Base-by-base conservation (phyloP, 2,888 invertebrate species). In the Fabriciana adippe region DNA sequence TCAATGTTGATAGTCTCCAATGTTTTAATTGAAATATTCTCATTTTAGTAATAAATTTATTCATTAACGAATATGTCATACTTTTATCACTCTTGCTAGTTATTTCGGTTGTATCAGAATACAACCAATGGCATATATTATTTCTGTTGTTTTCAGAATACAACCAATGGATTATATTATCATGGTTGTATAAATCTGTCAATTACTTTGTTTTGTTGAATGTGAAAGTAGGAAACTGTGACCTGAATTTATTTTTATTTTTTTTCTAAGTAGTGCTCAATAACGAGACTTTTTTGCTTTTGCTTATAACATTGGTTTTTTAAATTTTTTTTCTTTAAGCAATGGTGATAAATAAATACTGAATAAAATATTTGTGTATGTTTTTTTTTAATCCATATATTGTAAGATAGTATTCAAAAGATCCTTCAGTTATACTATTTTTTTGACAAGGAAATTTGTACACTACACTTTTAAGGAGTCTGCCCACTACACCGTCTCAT, bases 291-390 rank as follows among this genome's bases (percentile, higher is more conserved):
- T 18, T 54, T 45, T 55, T 50, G 41, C 50, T 56, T 47, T 51
- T 57, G 67, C 67, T 69, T 69, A 62, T 66, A 65, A 55, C 41
- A 56, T 18, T 45, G 55, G 65, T 47, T 51, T 16, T 13, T 50
- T 55, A 47, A 57, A n/a, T n/a, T 53, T 65, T 62, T 56, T 66
- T 62, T 69, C 55, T 55, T 65, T 51, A 60, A 60, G 60, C 54
- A 48, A 35, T 47, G 68, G 55, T 60, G 60, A 67, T 72, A 50
- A 71, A 64, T 72, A 73, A 71, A 65, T 21, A 26, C 53, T 66
- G 31, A 68, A 69, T 65, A 55, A 61, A 65, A 59, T 45, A 35
- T 50, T 13, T 21, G 6, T 6, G n/a, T 51, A n/a, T n/a, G n/a
- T n/a, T n/a, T 56, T 56, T 64, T 21, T 15, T 59, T 8, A 21